phyloP scores from a whole-genome alignment of 2,113 vertebrate genomes.

The Ia io region DNA sequence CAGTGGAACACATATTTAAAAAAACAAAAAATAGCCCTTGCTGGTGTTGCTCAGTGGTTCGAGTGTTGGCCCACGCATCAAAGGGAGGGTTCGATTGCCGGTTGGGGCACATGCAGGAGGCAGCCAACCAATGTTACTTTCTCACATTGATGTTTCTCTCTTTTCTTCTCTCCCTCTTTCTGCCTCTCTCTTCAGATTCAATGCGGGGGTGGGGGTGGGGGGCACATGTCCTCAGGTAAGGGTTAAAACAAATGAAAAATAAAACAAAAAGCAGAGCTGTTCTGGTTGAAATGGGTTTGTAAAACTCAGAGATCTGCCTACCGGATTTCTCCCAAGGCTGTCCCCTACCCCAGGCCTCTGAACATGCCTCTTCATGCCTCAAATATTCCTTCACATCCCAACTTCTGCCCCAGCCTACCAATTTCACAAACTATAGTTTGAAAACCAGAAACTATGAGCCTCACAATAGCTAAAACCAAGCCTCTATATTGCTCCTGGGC shows the following conservation, averaged over 20 bases:
- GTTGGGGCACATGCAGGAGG: background rate
- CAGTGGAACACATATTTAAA: background rate
- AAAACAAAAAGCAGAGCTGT: background rate
- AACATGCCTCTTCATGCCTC: background rate
- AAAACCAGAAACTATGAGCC: conserved; percentile 11
- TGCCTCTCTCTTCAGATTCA: background rate
- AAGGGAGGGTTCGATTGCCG: background rate
- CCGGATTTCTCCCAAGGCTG: background rate
- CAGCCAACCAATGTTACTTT: background rate
- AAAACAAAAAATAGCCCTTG: background rate
- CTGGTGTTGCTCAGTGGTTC: background rate
- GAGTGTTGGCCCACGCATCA: background rate
- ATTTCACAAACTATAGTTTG: background rate
- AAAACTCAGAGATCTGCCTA: background rate
- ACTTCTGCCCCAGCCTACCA: background rate
- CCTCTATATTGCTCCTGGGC: background rate
- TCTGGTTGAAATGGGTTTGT: background rate
- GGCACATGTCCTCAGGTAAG: background rate
- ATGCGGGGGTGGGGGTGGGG: background rate
- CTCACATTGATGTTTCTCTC: background rate
- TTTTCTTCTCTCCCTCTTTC: background rate
- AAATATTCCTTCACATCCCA: background rate
- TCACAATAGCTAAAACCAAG: background rate
- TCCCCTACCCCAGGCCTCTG: background rate
- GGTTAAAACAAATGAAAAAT: background rate